Base-by-base conservation (phyloP, 2,888 invertebrate species). In the Corythucha ciliata region DNA sequence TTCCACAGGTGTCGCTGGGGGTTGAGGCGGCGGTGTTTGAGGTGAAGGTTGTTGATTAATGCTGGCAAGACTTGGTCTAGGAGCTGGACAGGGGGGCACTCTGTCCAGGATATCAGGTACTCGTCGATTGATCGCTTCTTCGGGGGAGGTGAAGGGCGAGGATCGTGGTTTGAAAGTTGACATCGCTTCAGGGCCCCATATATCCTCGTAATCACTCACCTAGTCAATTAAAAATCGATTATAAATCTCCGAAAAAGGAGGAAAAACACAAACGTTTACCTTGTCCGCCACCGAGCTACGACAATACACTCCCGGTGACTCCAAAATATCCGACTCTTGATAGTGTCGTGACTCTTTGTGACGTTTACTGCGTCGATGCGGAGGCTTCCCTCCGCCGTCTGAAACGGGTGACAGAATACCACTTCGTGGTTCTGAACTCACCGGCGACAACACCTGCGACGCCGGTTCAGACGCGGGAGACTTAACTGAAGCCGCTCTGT, bases 131-230 rank as follows among this genome's bases (percentile, higher is more conserved):
- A 26, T 29, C 20, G 29, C 27, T 26, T 60, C 60, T 21, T 63
- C 63, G 5, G 60, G 59, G 6, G 62, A 61, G 12, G 60, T 61
- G 52, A 61, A 59, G 7, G 63, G 62, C 4, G 58, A 59, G 10
- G 61, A 59, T 8, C 57, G 57, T 4, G 66, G 64, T 53, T 65
- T 65, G 55, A 66, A 66, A 5, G 65, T 66, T 7, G 60, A 57
- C 52, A 64, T 49, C 37, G 62, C 58, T 56, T 79, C 79, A 48
- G 80, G 78, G 57, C 83, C 79, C 92, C 93, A 93, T 61, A 93
- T 82, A 66, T 93, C 93, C 71, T 93, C 93, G 66, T 93, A 93
- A 69, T 93, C 93, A 62, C 91, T 91, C 39, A 87, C 58, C 59
- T 60, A 27, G 10, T 49, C 46, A 47, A 12, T n/a, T 34, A 48